Evolutionary conservation across 2,113 vertebrate species (phyloP).

Genomic region (Climacteris rufus): DNA sequence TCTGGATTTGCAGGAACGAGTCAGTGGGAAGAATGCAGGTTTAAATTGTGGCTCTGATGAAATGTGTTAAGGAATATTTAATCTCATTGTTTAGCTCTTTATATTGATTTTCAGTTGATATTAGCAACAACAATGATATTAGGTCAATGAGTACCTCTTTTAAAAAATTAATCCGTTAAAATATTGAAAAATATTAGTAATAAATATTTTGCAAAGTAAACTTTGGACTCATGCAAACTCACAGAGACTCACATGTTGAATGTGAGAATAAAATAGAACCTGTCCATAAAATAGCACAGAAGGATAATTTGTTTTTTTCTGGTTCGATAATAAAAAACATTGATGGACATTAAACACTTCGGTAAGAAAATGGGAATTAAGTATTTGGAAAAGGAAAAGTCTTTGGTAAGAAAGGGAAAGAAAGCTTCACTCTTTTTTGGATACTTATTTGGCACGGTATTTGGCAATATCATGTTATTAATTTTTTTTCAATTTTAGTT

Average conservation of each 20-base stretch:
- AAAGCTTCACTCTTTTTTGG: background rate
- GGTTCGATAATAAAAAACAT: background rate
- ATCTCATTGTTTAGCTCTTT: background rate
- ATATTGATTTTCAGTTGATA: background rate
- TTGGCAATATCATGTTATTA: background rate
- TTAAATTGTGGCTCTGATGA: background rate
- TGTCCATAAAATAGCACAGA: background rate
- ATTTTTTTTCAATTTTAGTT: background rate
- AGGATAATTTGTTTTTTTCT: background rate
- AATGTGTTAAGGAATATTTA: background rate
- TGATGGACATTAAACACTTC: background rate
- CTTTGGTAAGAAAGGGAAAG: background rate
- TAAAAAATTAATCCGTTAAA: background rate
- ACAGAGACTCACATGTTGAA: background rate
- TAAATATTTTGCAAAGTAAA: background rate
- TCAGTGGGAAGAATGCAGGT: background rate
- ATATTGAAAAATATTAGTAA: background rate
- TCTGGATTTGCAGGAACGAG: background rate
- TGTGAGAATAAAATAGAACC: background rate
- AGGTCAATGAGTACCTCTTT: background rate
- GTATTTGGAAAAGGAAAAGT: background rate
- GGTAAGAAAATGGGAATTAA: background rate
- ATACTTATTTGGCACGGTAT: too few species aligned
- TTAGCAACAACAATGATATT: background rate
- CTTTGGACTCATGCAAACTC: background rate